Evolutionary conservation across 1,140 invertebrate genomes (phyloP), one percentile per base, ranked within the genome.

Genomic region (Lethrus apterus): DNA sequence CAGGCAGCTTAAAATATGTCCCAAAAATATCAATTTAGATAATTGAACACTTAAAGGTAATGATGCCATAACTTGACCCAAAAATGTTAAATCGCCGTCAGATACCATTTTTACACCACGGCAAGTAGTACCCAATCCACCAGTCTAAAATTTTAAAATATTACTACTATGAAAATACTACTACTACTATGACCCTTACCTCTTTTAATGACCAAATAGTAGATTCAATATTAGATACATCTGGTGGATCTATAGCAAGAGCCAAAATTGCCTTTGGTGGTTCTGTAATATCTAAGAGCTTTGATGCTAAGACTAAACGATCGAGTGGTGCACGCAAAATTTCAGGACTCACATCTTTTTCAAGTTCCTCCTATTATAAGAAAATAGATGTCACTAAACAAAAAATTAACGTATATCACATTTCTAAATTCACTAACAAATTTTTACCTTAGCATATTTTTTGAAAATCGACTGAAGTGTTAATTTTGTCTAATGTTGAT

Each of bases 31-130:
- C 0, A 98, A 69, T 60, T 93, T 93, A 8, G 85, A 77, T 3
- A 93, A 61, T 30, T 77, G 75, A 9, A 93, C 80, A 60, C 94
- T 86, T 0, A 97, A 56, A 0, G 93, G 93, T 24, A 98, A 67
- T 32, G 66, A 65, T 0, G 85, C 80, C 79, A 96, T 86, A 0
- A 97, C 73, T 19, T 69, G 70, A 1, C 95, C 95, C 48, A 97
- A 70, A 64, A 82, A 84, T 0, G 92, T 97, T 9, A 98, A 57
- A 46, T 94, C 84, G n/a, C 93, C 93, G 70, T 97, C 92, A 24
- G 79, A 69, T 9, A 64, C 58, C 30, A 70, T 67, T 49, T 73
- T 69, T n/a, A 68, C 48, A 0, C 70, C 75, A 33, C 74, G 68
- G 11, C 73, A 50, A 0, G 69, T 78, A 23, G 78, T 71, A 15